Percentiles rank a stretch among this genome's conserved stretches.
These are phyloP conservation scores for Cephus sareptanus DNA, from an alignment of 2,888 invertebrate genomes.

Conservation along the genomic window DNA sequence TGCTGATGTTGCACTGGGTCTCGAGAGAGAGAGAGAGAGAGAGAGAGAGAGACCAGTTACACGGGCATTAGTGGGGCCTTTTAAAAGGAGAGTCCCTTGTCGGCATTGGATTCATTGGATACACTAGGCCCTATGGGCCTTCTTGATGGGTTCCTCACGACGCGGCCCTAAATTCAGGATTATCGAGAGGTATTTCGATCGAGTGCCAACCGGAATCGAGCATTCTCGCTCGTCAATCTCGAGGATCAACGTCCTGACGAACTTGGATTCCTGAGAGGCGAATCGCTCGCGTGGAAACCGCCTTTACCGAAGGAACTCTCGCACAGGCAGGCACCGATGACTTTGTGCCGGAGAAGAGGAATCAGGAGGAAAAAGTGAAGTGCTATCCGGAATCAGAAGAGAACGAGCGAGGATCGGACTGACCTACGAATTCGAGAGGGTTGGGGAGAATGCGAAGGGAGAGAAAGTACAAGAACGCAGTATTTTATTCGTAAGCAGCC, in stretches of 20 bases:
- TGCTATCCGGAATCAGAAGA: too few species aligned
- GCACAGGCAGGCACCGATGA: too few species aligned
- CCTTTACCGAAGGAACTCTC: too few species aligned
- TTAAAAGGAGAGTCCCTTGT: neutral
- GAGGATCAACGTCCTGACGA: too few species aligned
- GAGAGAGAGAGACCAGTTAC: conserved; percentile 29
- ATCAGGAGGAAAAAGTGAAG: too few species aligned
- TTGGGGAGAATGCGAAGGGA: conserved; percentile 3
- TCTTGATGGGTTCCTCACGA: neutral
- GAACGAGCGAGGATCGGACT: too few species aligned
- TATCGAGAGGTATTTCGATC: conserved; percentile 20
- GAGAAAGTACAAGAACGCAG: conserved; percentile 19
- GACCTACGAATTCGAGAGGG: conserved; percentile 4
- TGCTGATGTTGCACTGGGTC: conserved; percentile 34
- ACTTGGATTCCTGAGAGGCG: too few species aligned
- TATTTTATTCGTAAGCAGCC: conserved; percentile 20
- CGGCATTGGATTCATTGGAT: neutral
- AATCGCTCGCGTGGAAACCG: too few species aligned
- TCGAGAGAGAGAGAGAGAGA: neutral
- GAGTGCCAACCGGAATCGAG: neutral
- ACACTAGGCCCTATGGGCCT: conserved; percentile 1
- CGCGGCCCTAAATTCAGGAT: conserved; percentile 11
- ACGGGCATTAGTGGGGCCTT: conserved; percentile 33
- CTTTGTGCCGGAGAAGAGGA: too few species aligned
- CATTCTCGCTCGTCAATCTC: too few species aligned